Evolutionary conservation across 2,113 vertebrate genomes (phyloP), one percentile per base, ranked within the genome.

Genomic region (Corynorhinus townsendii): DNA sequence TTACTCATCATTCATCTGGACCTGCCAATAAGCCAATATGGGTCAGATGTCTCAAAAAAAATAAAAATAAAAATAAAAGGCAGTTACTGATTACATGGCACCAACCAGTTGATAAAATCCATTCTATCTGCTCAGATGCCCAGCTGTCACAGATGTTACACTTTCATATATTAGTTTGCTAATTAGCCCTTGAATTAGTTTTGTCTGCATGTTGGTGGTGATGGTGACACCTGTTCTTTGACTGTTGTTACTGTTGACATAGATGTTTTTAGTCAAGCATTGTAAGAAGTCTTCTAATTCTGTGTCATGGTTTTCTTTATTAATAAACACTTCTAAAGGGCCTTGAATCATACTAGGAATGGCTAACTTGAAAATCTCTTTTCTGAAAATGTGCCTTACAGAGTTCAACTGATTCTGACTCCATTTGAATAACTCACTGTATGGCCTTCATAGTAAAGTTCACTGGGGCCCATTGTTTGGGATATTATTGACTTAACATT

Each of bases 401-500:
- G 49, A 79, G 45, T 89, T 59, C 17, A 66, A 79, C 64, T 24
- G 43, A 80, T 59, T 71, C 66, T 76, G 64, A 88, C n/a, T 96
- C 45, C 45, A 28, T 84, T 73, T 94, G 86, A 93, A 38, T 92
- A 87, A 81, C 83, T 97, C 83, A 68, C 86, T 89, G 38, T 40
- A 89, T 43, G 92, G 94, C 95, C 93, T 97, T 94, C 47, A 11
- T 54, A 89, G 75, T 95, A 95, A 96, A 96, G 95, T 95, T 97
- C 96, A 97, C 95, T 97, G 96, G 89, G 89, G 71, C 93, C 94
- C 93, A 97, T 97, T 97, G 97, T 97, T 97, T 92, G 96, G 86
- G 80, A 89, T 94, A 87, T 91, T 97, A 96, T 97, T 97, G 96
- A 97, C 96, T 97, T 97, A 97, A 95, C 96, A 97, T 96, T 97